Conservation (phyloP, 2,113 vertebrate genomes). For the Stigmatopora argus region DNA sequence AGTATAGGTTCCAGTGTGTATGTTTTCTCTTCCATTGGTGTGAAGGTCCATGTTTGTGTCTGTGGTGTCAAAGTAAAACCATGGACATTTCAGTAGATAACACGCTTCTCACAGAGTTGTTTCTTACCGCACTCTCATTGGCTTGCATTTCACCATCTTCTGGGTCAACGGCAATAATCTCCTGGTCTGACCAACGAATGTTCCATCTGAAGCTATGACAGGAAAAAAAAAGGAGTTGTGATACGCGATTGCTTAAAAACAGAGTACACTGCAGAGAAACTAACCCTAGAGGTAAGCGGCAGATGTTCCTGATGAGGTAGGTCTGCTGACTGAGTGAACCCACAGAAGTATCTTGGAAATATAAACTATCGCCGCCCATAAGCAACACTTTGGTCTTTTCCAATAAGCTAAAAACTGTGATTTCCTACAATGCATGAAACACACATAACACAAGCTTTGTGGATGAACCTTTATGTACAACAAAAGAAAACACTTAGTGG, state of each 20-base stretch:
- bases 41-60: constrained; percentile 84
- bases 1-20: constrained; percentile 73
- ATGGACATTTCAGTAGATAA: neutral
- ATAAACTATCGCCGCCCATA: constrained; percentile 71
- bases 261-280: constrained; percentile 1
- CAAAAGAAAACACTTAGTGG: too few species aligned
- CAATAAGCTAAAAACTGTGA: constrained; percentile 70
- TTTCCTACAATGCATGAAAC: constrained; percentile 64
- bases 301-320: constrained; percentile 76
- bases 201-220: constrained; percentile 78
- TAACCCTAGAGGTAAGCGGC: constrained; percentile 69
- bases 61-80: constrained; percentile 43
- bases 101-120: neutral
- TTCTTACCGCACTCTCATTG: constrained; percentile 78
- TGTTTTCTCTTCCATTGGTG: constrained; percentile 70
- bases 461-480: neutral
- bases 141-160: constrained; percentile 76
- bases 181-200: constrained; percentile 62
- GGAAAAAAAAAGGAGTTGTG: constrained; percentile 24
- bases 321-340: constrained; percentile 64
- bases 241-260: neutral
- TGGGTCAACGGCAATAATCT: constrained; percentile 75
- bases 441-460: neutral
- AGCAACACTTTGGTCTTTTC: constrained; percentile 73
- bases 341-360: constrained; percentile 81